Percentiles rank a stretch among this genome's conserved stretches.
Evolutionary conservation across 2,113 vertebrate species (phyloP).

Genomic region (Chinchilla lanigera): DNA sequence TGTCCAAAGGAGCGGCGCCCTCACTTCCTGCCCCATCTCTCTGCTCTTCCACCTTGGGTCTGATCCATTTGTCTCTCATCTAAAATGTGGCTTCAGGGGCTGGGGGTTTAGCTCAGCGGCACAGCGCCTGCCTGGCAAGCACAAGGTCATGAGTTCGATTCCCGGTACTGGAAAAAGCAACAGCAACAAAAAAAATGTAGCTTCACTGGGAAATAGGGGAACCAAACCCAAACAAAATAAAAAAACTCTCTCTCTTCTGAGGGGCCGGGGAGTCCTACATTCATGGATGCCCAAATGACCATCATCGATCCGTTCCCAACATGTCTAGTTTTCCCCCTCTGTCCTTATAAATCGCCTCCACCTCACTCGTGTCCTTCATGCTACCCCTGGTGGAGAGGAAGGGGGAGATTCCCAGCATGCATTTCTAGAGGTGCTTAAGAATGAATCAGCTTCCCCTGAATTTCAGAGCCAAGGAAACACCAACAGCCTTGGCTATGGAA

Average conservation of each 20-base stretch:
- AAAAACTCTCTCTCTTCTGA: background rate
- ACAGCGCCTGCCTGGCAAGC: no score
- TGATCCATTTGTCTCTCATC: background rate
- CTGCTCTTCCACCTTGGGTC: background rate
- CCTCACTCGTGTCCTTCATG: background rate
- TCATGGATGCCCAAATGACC: background rate
- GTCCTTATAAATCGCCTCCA: background rate
- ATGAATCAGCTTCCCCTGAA: background rate
- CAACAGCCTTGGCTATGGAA: background rate
- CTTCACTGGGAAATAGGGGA: background rate
- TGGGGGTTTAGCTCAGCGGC: no score
- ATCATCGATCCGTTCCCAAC: background rate
- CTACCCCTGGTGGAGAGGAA: background rate
- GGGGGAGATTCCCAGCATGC: background rate
- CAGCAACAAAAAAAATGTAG: no score
- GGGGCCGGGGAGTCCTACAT: background rate
- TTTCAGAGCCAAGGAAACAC: slow-evolving; percentile 7
- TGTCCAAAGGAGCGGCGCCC: background rate
- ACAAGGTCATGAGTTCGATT: no score
- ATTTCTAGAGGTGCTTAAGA: background rate
- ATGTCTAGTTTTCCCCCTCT: no score
- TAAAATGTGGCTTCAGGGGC: background rate
- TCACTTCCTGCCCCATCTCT: background rate
- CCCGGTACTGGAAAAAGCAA: no score
- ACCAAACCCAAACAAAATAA: background rate